phyloP scores from a whole-genome alignment of 2,888 invertebrate genomes.

The Ochlodes sylvanus region DNA sequence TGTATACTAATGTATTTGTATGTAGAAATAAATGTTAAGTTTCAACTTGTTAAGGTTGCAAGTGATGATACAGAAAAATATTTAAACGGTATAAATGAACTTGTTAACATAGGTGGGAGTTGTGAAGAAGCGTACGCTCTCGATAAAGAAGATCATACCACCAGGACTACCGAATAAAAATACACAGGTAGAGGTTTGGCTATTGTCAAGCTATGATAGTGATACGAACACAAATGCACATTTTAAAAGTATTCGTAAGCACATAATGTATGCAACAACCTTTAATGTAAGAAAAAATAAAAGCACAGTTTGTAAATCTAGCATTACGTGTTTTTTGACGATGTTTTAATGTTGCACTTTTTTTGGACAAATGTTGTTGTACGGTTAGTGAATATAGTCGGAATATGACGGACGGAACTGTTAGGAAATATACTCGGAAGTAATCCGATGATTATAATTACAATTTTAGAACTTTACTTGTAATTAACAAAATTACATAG shows the following conservation, averaged over 20 bases:
- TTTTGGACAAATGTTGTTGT: neutral
- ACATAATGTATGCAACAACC: neutral
- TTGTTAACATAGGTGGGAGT: slow-evolving; percentile 73
- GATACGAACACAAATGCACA: slow-evolving; percentile 66
- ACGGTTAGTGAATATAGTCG: too few relatives aligned
- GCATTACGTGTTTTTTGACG: neutral
- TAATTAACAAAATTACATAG: too few relatives aligned
- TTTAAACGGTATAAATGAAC: slow-evolving; percentile 34
- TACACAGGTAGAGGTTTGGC: slow-evolving; percentile 66
- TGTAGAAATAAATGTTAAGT: neutral
- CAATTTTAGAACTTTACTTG: too few relatives aligned
- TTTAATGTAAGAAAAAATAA: neutral
- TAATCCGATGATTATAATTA: too few relatives aligned
- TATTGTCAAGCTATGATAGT: slow-evolving; percentile 47
- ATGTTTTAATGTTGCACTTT: neutral
- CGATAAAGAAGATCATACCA: slow-evolving; percentile 82
- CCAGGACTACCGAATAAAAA: slow-evolving; percentile 70
- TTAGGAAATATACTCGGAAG: too few relatives aligned
- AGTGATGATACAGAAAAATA: neutral
- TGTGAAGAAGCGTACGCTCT: slow-evolving; percentile 78
- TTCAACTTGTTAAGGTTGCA: neutral
- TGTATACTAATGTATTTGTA: neutral
- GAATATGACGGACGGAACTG: too few relatives aligned
- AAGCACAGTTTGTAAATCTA: slow-evolving; percentile 14
- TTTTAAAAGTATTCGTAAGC: slow-evolving; percentile 25